Evolutionary conservation across 1,140 invertebrate genomes (phyloP), one percentile per base, ranked within the genome.

Genomic region (Achatina immaculata): DNA sequence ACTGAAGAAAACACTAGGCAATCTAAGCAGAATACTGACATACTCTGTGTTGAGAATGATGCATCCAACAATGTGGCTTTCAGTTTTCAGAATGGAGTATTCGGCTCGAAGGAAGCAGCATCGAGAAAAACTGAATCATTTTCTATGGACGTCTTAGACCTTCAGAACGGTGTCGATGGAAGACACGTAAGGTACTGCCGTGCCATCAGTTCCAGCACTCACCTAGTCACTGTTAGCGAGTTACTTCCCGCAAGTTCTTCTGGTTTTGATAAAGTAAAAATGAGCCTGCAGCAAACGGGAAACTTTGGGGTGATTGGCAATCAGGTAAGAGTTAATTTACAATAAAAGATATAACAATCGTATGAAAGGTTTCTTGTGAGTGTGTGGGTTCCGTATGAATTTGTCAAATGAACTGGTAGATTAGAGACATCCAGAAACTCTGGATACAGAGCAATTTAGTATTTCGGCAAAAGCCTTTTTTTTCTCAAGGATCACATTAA

Each of bases 131-230:
- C 80, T 1, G 42, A 81, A 19, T 16, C 51, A 11, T 38, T 71
- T 24, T 51, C 69, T 24, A 40, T 62, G 16, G 78, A 40, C 1
- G 31, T 51, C 0, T 78, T 78, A 24, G 81, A 81, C 21, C 45
- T 86, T 16, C 65, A 83, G 21, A 71, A 74, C 14, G 87, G 87
- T 0, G 82, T 85, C 42, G 80, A 81, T 62, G 72, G 79, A 24
- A 81, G 82, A 21, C 87, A 88, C 62, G 75, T 88, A 21, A 78
- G 81, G 11, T 85, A 85, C 31, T 86, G 85, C 71, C 75, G 82
- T 1, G 80, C 81, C 36, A 73, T 88, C 58, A 81, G 69, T 14
- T 79, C 80, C n/a, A 82, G 80, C 40, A 28, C 85, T 24, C 74
- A 81, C 36, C 69, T 86, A 28, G 38, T 88, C 1, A 72, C 75